phyloP scores from a whole-genome alignment of 53 echinoderm and acorn worm species.

The Paracentrotus lividus region DNA sequence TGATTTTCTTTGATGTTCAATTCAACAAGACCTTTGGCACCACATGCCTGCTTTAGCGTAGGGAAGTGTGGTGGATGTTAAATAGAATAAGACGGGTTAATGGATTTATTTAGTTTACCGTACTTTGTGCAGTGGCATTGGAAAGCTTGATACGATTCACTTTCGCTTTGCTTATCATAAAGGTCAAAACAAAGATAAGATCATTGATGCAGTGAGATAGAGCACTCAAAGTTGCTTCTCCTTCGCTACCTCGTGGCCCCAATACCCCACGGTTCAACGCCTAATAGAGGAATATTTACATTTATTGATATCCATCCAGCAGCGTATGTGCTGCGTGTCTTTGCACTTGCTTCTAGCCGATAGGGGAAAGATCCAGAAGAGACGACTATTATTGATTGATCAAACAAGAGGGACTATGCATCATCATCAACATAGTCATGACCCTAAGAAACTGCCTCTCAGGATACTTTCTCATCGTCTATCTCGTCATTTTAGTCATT shows the following conservation, averaged over 20 bases:
- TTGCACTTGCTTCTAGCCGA: background rate
- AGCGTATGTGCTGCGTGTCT: background rate
- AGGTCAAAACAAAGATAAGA: background rate
- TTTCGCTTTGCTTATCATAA: background rate
- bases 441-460: background rate
- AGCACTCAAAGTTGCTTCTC: background rate
- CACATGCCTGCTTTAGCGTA: too few relatives aligned
- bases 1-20: too few relatives aligned
- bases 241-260: background rate
- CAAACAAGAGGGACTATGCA: background rate
- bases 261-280: background rate
- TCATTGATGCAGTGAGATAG: background rate
- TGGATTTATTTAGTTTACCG: too few relatives aligned
- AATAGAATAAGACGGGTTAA: too few relatives aligned
- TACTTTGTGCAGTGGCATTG: background rate
- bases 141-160: background rate
- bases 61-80: too few relatives aligned
- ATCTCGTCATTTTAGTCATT: background rate
- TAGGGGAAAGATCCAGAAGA: background rate
- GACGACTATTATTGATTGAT: background rate
- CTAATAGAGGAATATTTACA: slow-evolving; percentile 15
- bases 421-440: slow-evolving; percentile 16
- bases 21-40: too few relatives aligned
- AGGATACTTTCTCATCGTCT: background rate
- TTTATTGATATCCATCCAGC: background rate